phyloP scores from a whole-genome alignment of 2,888 invertebrate species.

The Bruchidius siliquastri region DNA sequence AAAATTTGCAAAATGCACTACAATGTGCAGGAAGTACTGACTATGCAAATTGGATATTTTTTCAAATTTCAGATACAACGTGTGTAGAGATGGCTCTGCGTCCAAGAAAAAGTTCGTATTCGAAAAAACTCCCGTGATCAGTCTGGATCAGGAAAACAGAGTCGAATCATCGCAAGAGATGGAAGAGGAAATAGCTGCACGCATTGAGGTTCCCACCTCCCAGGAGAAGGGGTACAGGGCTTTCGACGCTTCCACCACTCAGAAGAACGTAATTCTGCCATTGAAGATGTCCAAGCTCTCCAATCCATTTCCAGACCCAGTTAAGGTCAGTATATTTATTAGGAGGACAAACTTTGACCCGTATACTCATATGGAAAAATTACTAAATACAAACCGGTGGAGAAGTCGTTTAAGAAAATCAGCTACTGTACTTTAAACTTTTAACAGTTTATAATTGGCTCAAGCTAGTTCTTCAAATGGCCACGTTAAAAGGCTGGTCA shows the following conservation, averaged over 20 bases:
- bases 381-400: too few species aligned
- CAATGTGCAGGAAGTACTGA: too few species aligned
- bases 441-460: too few species aligned
- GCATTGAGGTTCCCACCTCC: not conserved
- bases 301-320: conserved; percentile 43
- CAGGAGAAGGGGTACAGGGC: conserved; percentile 22
- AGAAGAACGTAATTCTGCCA: conserved; percentile 38
- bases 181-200: not conserved
- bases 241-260: conserved; percentile 38
- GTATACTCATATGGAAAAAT: too few species aligned
- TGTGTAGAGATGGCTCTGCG: conserved; percentile 11
- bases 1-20: too few species aligned
- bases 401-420: too few species aligned
- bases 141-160: not conserved
- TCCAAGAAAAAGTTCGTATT: conserved; percentile 14
- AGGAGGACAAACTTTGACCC: too few species aligned
- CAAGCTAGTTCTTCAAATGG: too few species aligned
- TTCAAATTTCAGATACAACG: conserved; percentile 13
- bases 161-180: not conserved
- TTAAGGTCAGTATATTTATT: conserved; percentile 29
- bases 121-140: conserved; percentile 8
- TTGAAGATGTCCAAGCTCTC: conserved; percentile 39
- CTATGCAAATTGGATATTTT: too few species aligned
- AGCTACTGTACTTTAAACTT: too few species aligned
- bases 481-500: too few species aligned